These are phyloP conservation scores for Scaeva pyrastri DNA, from an alignment of 2,888 invertebrate species.

Conservation along the genomic window DNA sequence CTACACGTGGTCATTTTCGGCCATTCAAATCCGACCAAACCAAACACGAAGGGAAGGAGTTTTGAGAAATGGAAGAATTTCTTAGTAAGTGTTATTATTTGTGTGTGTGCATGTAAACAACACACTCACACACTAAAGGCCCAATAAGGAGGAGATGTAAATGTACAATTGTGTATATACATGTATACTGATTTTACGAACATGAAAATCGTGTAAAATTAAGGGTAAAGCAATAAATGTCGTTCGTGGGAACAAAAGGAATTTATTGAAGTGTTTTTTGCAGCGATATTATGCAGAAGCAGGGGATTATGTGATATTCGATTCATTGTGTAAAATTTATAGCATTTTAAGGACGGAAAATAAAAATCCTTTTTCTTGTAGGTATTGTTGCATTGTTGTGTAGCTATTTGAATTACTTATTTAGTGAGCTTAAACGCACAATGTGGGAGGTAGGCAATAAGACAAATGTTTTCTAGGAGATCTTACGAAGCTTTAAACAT, in stretches of 20 bases:
- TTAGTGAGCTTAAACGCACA: slow-evolving; percentile 54
- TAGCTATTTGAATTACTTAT: slow-evolving; percentile 32
- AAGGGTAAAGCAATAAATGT: slow-evolving; percentile 69
- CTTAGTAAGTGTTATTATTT: slow-evolving; percentile 33
- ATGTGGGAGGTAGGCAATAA: neutral
- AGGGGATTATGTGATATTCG: slow-evolving; percentile 24
- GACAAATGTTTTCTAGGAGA: neutral
- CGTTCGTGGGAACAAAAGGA: slow-evolving; percentile 57
- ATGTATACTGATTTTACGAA: neutral
- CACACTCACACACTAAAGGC: slow-evolving; percentile 22
- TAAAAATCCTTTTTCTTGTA: slow-evolving; percentile 33
- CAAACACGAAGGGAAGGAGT: neutral
- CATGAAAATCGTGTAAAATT: slow-evolving; percentile 66
- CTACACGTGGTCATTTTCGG: slow-evolving; percentile 65
- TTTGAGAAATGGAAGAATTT: slow-evolving; percentile 37
- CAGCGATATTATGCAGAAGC: slow-evolving; percentile 39
- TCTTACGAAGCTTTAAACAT: slow-evolving; percentile 34
- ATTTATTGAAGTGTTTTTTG: slow-evolving; percentile 72
- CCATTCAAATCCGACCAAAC: neutral
- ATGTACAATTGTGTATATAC: neutral
- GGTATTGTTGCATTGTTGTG: slow-evolving; percentile 21
- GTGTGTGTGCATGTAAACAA: neutral
- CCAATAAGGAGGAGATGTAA: neutral
- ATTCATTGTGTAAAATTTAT: slow-evolving; percentile 48
- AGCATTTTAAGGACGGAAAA: slow-evolving; percentile 36